Evolutionary conservation across 2,888 invertebrate species (phyloP).

Genomic region (Dolichomitus sp.): DNA sequence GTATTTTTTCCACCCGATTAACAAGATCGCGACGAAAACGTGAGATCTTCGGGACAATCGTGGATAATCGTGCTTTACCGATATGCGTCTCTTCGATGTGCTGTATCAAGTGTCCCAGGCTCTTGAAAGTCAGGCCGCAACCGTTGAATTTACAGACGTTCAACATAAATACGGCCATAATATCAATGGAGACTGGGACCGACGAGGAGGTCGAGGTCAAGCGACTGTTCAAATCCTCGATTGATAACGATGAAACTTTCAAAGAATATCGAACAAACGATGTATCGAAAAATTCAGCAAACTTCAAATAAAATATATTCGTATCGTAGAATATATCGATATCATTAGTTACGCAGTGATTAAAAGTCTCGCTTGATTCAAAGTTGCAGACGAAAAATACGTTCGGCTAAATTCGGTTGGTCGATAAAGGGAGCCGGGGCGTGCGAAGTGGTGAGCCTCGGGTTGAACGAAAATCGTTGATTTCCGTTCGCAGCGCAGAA

Average conservation of each 20-base stretch:
- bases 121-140: constrained; percentile 94
- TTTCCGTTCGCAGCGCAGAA: constrained; percentile 71
- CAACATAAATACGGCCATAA: constrained; percentile 96
- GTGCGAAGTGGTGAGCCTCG: constrained; percentile 74
- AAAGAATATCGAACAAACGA: background rate
- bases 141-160: constrained; percentile 96
- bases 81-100: constrained; percentile 96
- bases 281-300: background rate
- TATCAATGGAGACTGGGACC: constrained; percentile 77
- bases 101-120: constrained; percentile 93
- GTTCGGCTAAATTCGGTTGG: constrained; percentile 84
- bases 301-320: background rate
- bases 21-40: background rate
- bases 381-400: constrained; percentile 72
- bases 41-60: constrained; percentile 27
- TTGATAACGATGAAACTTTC: background rate
- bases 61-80: constrained; percentile 87
- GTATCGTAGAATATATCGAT: background rate
- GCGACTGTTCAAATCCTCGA: background rate
- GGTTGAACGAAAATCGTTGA: constrained; percentile 76
- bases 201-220: constrained; percentile 36
- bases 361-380: constrained; percentile 59
- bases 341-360: background rate
- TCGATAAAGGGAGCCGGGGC: constrained; percentile 81
- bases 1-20: constrained; percentile 4